A percentile compares a stretch with the other conserved stretches of the same genome.
These are phyloP conservation scores for Argyrosomus japonicus DNA, from an alignment of 2,113 vertebrate genomes.

Conservation along the genomic window DNA sequence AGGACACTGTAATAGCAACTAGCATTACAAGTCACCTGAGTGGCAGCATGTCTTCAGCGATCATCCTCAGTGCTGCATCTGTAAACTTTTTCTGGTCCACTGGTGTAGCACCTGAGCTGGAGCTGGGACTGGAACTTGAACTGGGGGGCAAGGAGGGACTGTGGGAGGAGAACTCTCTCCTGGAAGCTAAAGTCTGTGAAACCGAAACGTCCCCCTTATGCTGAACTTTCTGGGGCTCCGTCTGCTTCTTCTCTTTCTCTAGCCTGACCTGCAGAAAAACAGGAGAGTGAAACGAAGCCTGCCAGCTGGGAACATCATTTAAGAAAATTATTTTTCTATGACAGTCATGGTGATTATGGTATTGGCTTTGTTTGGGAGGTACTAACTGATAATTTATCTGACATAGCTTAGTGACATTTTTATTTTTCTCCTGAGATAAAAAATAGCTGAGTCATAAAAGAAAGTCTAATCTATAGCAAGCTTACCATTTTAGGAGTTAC, in stretches of 20 bases:
- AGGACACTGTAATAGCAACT: not conserved
- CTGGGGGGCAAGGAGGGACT: slow-evolving; percentile 39
- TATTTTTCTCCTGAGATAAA: not conserved
- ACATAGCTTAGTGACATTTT: not conserved
- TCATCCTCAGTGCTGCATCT: slow-evolving; percentile 80
- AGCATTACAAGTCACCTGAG: slow-evolving; percentile 61
- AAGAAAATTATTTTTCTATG: not conserved
- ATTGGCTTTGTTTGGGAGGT: not conserved
- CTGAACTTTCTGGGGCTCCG: slow-evolving; percentile 26
- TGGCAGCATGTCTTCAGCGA: slow-evolving; percentile 86
- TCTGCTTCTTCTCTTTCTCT: slow-evolving; percentile 14
- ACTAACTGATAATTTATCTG: no score
- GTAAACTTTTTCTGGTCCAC: slow-evolving; percentile 73
- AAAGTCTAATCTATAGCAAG: not conserved
- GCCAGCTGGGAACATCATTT: not conserved
- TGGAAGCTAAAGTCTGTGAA: slow-evolving; percentile 10
- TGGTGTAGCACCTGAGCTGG: not conserved
- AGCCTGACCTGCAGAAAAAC: slow-evolving; percentile 34
- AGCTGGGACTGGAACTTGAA: slow-evolving; percentile 51
- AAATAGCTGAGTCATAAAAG: not conserved
- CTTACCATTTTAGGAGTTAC: slow-evolving; percentile 67
- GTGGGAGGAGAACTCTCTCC: slow-evolving; percentile 15
- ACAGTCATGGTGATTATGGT: not conserved
- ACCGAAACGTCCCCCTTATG: not conserved
- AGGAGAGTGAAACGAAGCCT: not conserved